Evolutionary conservation across 2,888 invertebrate species (phyloP).

Genomic region (Corbicula japonica): DNA sequence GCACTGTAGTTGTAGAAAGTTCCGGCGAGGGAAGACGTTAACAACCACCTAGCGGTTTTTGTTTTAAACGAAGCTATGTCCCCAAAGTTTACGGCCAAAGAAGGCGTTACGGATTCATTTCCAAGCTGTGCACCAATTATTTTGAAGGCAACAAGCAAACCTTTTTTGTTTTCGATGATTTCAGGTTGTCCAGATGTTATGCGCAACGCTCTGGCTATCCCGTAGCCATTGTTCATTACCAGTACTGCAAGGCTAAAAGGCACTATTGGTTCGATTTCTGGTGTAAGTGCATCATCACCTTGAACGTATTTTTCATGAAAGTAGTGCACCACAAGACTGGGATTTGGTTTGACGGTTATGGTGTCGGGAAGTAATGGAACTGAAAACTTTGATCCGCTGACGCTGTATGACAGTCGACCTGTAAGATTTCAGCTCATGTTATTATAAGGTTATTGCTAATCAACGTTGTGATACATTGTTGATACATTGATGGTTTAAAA

Average conservation of each 20-base stretch:
- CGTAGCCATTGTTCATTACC: constrained; percentile 71
- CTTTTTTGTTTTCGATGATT: constrained; percentile 78
- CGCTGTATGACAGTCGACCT: constrained; percentile 72
- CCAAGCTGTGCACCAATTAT: constrained; percentile 71
- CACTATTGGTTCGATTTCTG: constrained; percentile 66
- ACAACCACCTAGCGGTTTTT: constrained; percentile 68
- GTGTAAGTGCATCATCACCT: constrained; percentile 75
- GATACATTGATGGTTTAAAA: too few species aligned
- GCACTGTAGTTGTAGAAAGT: constrained; percentile 75
- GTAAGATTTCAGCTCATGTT: too few species aligned
- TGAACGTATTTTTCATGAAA: constrained; percentile 76
- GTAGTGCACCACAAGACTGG: constrained; percentile 72
- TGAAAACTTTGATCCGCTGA: constrained; percentile 69
- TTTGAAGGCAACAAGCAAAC: constrained; percentile 71
- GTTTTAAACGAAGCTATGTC: constrained; percentile 69
- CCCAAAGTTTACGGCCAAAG: constrained; percentile 72
- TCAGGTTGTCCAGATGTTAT: constrained; percentile 77
- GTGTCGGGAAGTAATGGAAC: constrained; percentile 73
- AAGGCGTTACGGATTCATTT: constrained; percentile 59
- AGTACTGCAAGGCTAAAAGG: constrained; percentile 74
- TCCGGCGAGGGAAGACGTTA: constrained; percentile 72
- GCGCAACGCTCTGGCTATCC: constrained; percentile 66
- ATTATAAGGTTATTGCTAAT: too few species aligned
- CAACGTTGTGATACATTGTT: too few species aligned
- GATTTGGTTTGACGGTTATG: constrained; percentile 76